Evolutionary conservation across 2,888 invertebrate genomes (phyloP).

Genomic region (Ischnus inquisitorius): DNA sequence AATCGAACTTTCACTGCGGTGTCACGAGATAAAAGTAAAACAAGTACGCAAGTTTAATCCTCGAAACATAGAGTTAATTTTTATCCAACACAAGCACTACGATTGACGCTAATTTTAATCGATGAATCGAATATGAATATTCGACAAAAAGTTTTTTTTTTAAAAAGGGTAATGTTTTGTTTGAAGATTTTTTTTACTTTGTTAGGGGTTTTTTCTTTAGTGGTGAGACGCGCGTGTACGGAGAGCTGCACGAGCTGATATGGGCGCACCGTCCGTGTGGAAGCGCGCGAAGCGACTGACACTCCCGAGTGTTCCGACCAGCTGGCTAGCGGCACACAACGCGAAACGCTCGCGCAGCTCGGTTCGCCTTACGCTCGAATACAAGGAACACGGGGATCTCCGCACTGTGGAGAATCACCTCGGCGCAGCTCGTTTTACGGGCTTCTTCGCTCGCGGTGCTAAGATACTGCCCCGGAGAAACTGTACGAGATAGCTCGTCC

Average conservation of each 20-base stretch:
- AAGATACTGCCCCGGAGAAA: background rate
- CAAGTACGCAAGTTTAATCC: background rate
- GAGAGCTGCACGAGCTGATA: constrained; percentile 50
- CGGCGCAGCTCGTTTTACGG: constrained; percentile 24
- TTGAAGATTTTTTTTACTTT: background rate
- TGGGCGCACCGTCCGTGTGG: constrained; percentile 72
- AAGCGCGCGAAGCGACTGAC: constrained; percentile 80
- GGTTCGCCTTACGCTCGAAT: constrained; percentile 6
- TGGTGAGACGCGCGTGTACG: constrained; percentile 31
- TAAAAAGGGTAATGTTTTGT: background rate
- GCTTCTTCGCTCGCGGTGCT: constrained; percentile 10
- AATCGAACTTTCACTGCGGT: constrained; percentile 27
- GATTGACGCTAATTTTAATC: background rate
- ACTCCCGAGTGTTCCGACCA: constrained; percentile 69
- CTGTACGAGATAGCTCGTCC: background rate
- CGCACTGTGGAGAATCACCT: constrained; percentile 25
- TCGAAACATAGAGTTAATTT: background rate
- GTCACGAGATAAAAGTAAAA: constrained; percentile 20
- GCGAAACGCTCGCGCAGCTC: constrained; percentile 40
- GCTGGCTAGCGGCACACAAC: constrained; percentile 69
- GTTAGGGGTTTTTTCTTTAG: constrained; percentile 16
- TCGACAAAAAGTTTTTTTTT: background rate
- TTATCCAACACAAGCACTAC: background rate
- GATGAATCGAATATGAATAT: background rate
- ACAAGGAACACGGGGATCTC: constrained; percentile 1